Evolutionary conservation across 92 coral and sea anemone species (phyloP), one percentile per base, ranked within the genome.

Genomic region (Actinernus sp.): DNA sequence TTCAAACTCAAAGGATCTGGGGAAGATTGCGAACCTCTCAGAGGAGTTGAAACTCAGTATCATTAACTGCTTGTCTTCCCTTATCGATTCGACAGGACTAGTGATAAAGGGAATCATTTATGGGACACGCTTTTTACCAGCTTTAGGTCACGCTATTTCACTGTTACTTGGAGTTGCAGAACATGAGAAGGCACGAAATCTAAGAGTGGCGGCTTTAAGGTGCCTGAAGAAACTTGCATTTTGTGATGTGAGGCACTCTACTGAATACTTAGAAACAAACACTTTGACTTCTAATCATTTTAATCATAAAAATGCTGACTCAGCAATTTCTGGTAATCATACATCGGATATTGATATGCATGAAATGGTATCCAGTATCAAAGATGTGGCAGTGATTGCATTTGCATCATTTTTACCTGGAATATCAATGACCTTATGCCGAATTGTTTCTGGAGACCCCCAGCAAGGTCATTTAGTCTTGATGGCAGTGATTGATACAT

Each of bases 381-480:
- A 77, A 26, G 71, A 61, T 62, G 58, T 73, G 31, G 73, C 67
- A 12, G 83, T 89, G 0, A 18, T 46, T 21, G 41, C 82, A 5
- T 82, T 95, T 71, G 89, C 97, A 27, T 95, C 99, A 3, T 95
- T 95, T 59, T 22, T 95, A 31, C 99, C 99, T 25, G 99, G 99
- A 18, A 91, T 95, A 49, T 91, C 97, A 47, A 72, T 82, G 63
- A 40, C 90, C 28, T 58, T 95, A 1, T 61, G 92, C 45, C 68
- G 88, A 55, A 36, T 88, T 4, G 50, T 91, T 25, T 56, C 82
- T 3, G 59, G 85, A 3, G 96, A 89, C 49, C 49, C 89, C 5
- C 55, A 74, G 25, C 97, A 91, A 38, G 92, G 97, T 21, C 97
- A 95, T 70, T 76, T 41, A 24, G 69, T 91, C 19, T 7, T 95